Percentiles rank a stretch among this genome's conserved stretches.
phyloP scores from a whole-genome alignment of 2,113 vertebrate species.

The Carassius auratus region DNA sequence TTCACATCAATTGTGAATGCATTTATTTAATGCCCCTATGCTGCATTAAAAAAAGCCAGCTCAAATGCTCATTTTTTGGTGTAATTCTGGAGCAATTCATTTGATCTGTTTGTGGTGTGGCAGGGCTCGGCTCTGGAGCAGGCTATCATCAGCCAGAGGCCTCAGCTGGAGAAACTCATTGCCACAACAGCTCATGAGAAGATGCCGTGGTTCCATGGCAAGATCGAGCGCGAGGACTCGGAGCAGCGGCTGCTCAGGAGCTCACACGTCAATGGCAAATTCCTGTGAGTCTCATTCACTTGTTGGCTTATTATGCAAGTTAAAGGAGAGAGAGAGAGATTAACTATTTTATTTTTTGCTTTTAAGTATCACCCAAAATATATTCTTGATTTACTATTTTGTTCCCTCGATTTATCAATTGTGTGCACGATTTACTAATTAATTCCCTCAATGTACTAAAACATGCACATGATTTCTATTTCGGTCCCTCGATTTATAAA shows the following conservation, averaged over 20 bases:
- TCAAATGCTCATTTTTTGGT: neutral
- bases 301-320: neutral
- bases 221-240: slow-evolving; percentile 84
- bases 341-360: no score
- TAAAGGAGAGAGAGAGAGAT: neutral
- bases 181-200: slow-evolving; percentile 92
- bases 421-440: no score
- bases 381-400: no score
- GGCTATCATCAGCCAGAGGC: slow-evolving; percentile 96
- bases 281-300: slow-evolving; percentile 82
- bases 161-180: slow-evolving; percentile 93
- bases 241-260: slow-evolving; percentile 84
- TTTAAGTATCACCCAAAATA: no score
- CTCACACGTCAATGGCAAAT: slow-evolving; percentile 83
- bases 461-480: no score
- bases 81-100: neutral
- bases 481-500: no score
- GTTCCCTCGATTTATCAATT: no score
- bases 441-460: no score
- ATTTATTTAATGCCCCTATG: neutral
- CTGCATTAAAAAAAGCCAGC: no score
- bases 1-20: neutral
- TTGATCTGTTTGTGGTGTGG: slow-evolving; percentile 9
- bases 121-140: slow-evolving; percentile 92
- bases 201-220: slow-evolving; percentile 97